Base-by-base conservation (phyloP, 2,888 invertebrate genomes). In the Sarcophaga rosellei region DNA sequence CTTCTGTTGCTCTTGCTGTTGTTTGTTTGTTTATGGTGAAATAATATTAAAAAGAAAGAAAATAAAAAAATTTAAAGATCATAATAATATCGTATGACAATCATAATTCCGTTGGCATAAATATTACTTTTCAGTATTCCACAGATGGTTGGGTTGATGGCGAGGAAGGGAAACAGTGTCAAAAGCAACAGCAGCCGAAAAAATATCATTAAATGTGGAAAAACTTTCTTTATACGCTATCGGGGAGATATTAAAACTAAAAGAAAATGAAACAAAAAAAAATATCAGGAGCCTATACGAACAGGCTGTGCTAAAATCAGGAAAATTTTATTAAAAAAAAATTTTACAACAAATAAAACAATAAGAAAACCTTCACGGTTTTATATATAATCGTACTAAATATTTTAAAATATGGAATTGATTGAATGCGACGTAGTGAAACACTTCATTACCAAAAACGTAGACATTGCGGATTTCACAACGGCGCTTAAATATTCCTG, bases 181-280 rank as follows among this genome's bases (percentile, higher is more conserved):
- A 35, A 1, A 8, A 35, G 35, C 8, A 6, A 2, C 6, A 35
- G 35, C 35, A 23, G n/a, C 45, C 25, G 70, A 59, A 23, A 63
- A 82, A 84, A 75, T 80, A 75, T 80, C 74, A 80, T 84, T 84
- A 76, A 70, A 70, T 80, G 21, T 5, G 47, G 35, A 65, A 72
- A 78, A 79, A 84, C 11, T n/a, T 70, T 75, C 17, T 75, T 79
- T 69, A 75, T 75, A 10, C 53, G 75, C 69, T 66, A 77, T 81
- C 74, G 78, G 35, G 35, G 70, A 81, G 81, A 84, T 86, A 84
- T 83, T 84, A 74, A 81, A 86, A 86, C 77, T 86, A 75, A 65
- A 70, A 81, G 47, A 1, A 70, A 35, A 61, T 12, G 65, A 25
- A 25, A 23, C 23, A 23, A 23, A 23, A 10, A 35, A 35, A 10